Conservation (phyloP, 2,113 vertebrate species). For the Ahaetulla prasina region DNA sequence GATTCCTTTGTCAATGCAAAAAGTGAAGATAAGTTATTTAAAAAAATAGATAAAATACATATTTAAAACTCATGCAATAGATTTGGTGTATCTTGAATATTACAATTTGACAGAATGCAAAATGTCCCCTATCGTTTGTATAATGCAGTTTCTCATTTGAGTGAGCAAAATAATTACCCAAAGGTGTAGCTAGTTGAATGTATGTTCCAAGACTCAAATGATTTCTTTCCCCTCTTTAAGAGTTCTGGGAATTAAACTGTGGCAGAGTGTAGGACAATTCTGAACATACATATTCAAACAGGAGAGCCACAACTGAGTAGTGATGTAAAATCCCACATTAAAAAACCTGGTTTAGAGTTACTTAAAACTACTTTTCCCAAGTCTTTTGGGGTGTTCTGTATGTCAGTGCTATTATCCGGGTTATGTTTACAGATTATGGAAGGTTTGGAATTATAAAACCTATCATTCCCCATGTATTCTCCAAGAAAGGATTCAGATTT, state of each 20-base stretch:
- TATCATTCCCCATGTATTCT: background rate
- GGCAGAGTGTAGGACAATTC: background rate
- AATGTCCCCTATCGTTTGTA: background rate
- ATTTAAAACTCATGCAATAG: background rate
- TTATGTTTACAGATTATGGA: background rate
- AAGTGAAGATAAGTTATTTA: background rate
- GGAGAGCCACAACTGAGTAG: background rate
- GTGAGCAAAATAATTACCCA: background rate
- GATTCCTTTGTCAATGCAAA: background rate
- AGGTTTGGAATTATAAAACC: background rate
- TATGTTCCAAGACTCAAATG: background rate
- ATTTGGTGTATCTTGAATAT: background rate
- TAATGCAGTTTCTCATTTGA: background rate
- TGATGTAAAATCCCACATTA: background rate
- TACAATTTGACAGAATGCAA: background rate
- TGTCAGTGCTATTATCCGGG: background rate
- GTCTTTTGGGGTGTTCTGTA: background rate
- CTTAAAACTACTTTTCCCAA: background rate
- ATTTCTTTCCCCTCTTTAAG: background rate
- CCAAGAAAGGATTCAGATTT: background rate
- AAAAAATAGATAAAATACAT: background rate
- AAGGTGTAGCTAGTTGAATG: background rate
- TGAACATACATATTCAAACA: background rate
- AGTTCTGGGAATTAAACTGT: background rate
- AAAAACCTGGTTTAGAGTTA: background rate